Evolutionary conservation across 2,797 vertebrate species (phyloP), one percentile per base, ranked within the genome.

Genomic region (Paguma larvata): DNA sequence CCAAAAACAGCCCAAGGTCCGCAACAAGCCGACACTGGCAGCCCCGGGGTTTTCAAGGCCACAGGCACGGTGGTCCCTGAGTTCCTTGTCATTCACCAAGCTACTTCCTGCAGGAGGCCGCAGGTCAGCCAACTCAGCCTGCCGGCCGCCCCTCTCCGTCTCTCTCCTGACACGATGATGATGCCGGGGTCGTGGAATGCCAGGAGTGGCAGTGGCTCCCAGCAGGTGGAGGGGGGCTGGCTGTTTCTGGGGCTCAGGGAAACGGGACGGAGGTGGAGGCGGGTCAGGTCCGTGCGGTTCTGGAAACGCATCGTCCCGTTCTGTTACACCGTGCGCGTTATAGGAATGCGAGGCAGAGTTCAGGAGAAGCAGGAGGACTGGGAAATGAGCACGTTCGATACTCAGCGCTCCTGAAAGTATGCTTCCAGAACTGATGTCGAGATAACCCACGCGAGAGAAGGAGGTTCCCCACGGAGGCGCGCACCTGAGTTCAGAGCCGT

Each of bases 51-150:
- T 68, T 67, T 34, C 12, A 67, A 21, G n/a, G 32, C 59, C 75
- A 5, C 23, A 46, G 6, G 19, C 13, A 3, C 5, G 1, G 3
- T 25, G 12, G 32, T 16, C 3, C 38, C n/a, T 1, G 6, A 19
- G 18, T 30, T 32, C 1, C 34, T 38, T 67, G 44, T 30, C n/a
- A 72, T 3, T 10, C 5, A 9, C 44, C 51, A 12, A 68, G 14
- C 23, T 38, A 2, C 6, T 19, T 65, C 70, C 77, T 1, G 46
- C 38, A 51, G 68, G 32, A 75, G 51, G 34, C 8, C 1, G 9
- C 38, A 48, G 46, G 5, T 34, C 63, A 59, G 53, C 19, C 15
- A 25, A 21, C 56, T 1, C 3, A 3, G 44, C 27, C 63, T n/a
- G 68, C 18, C 25, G 6, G 4, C 13, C 44, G 8, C 13, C 30